phyloP scores from a whole-genome alignment of 2,113 vertebrate species.

The Chrysochloris asiatica region DNA sequence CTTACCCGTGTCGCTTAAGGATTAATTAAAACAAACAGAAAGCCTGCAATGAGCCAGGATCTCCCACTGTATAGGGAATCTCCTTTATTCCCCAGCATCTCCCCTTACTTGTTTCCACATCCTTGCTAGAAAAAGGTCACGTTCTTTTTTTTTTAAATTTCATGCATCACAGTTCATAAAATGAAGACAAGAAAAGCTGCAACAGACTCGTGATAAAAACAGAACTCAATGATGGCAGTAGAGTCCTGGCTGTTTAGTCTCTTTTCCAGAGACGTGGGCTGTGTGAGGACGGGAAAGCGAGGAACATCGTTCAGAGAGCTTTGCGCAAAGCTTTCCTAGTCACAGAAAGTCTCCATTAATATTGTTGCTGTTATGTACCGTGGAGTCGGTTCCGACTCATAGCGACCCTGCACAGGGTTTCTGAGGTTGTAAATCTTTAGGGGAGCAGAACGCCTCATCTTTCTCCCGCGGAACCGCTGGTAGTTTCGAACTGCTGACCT shows the following conservation, averaged over 20 bases:
- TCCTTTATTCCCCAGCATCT: neutral
- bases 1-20: neutral
- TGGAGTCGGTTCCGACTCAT: no score
- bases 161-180: neutral
- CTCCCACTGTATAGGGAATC: neutral
- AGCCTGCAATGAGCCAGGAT: no score
- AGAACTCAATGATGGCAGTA: neutral
- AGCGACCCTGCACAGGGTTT: no score
- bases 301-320: neutral
- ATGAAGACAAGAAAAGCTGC: neutral
- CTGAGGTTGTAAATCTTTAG: no score
- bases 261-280: neutral
- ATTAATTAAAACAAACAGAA: neutral
- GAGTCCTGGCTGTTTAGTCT: fast-evolving
- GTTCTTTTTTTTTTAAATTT: neutral
- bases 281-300: fast-evolving
- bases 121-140: neutral
- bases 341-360: no score
- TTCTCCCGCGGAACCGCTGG: no score
- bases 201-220: neutral
- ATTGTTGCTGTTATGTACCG: no score
- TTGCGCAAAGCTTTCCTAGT: no score
- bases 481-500: no score
- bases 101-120: neutral
- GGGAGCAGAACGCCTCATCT: no score